These are phyloP conservation scores for Hypselothyrea guttata DNA, from an alignment of 2,888 invertebrate species.

Conservation along the genomic window DNA sequence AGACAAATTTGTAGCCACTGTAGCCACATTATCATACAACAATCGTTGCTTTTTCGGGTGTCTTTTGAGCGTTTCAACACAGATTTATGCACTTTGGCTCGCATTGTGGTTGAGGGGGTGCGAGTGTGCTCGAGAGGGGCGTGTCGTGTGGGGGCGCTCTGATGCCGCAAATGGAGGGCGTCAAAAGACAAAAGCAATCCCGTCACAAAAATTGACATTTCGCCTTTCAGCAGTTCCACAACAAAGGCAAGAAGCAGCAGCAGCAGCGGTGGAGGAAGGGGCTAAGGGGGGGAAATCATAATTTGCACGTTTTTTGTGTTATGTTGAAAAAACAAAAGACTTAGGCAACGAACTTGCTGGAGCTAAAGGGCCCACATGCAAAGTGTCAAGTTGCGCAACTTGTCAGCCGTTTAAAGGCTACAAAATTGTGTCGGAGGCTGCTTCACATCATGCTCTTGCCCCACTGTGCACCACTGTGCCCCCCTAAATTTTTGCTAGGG, in stretches of 20 bases:
- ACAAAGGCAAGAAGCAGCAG: conserved; percentile 9
- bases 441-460: conserved; percentile 9
- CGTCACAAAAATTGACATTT: conserved; percentile 73
- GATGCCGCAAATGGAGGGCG: conserved; percentile 64
- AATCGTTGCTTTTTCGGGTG: no score
- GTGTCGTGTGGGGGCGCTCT: conserved; percentile 43
- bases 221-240: conserved; percentile 56
- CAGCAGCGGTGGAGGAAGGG: not conserved
- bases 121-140: conserved; percentile 28
- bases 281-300: conserved; percentile 50
- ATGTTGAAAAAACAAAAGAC: conserved; percentile 69
- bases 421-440: not conserved
- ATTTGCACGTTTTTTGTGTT: conserved; percentile 77
- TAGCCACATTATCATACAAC: no score
- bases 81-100: not conserved
- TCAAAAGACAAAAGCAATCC: conserved; percentile 68
- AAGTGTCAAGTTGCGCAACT: conserved; percentile 78
- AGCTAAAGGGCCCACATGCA: conserved; percentile 67
- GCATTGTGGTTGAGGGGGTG: not conserved
- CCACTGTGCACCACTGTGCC: conserved; percentile 17
- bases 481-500: conserved; percentile 36
- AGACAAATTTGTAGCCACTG: no score
- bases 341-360: conserved; percentile 70
- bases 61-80: not conserved
- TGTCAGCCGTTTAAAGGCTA: conserved; percentile 52